Conservation (phyloP, 2,888 invertebrate genomes). For the Onchidella celtica region DNA sequence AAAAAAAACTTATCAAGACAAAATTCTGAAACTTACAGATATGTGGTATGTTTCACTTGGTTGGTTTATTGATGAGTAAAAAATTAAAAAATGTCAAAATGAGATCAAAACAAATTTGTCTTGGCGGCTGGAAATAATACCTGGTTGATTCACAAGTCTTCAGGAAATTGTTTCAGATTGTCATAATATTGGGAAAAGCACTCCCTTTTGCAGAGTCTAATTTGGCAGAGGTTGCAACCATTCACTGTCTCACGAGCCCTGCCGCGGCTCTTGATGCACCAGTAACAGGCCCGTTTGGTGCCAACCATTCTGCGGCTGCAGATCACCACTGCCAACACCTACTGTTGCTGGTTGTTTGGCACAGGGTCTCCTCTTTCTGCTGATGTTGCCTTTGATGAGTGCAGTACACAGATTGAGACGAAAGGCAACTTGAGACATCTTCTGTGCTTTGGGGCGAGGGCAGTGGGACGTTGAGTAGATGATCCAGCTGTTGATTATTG, state of each 20-base stretch:
- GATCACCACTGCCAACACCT: no score
- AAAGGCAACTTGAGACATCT: background rate
- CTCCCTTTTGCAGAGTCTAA: background rate
- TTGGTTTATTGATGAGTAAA: background rate
- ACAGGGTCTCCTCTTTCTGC: background rate
- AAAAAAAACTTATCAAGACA: background rate
- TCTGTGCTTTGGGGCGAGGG: background rate
- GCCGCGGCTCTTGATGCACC: no score
- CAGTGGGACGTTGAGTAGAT: background rate
- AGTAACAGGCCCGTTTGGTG: no score
- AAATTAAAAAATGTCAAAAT: background rate
- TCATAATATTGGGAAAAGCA: background rate
- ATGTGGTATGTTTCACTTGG: background rate
- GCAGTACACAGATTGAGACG: background rate
- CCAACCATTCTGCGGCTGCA: no score
- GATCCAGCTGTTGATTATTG: conserved; percentile 31
- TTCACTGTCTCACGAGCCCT: background rate
- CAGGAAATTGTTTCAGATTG: background rate
- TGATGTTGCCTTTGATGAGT: background rate
- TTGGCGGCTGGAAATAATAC: background rate
- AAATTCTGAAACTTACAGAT: background rate
- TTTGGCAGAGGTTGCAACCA: background rate
- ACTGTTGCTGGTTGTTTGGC: background rate
- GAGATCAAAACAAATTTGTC: background rate
- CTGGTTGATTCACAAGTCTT: background rate